Base-by-base conservation (phyloP, 2,888 invertebrate genomes). In the Drosophila pseudotalamancana region DNA sequence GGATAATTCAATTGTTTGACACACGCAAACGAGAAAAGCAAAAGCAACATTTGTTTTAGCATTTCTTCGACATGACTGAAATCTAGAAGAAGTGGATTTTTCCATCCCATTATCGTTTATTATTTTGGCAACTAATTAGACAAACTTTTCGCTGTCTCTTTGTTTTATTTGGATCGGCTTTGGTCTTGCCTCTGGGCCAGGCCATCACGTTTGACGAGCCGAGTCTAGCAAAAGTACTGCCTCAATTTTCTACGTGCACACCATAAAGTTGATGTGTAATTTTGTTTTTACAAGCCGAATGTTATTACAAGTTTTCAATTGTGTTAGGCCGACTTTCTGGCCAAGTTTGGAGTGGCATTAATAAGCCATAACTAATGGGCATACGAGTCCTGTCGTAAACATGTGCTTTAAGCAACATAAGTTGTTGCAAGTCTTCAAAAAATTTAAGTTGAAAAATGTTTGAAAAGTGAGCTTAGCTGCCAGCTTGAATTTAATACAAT, bases 261-360 rank as follows among this genome's bases (percentile, higher is more conserved):
- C 74, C 81, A 81, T 80, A 77, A 86, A 81, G 61, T 84, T 87
- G 61, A 70, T 77, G 67, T 80, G 74, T 83, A 81, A 81, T 87
- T 81, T 70, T 65, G 76, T 66, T 85, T 72, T 81, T 82, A 66
- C 72, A 77, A 70, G 73, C 49, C 61, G 60, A 81, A 83, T 87
- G 76, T 66, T 66, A 87, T 87, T 83, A 85, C 65, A 85, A 82
- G 76, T 85, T 87, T 83, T 69, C 84, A 82, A 82, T 84, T 87
- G 76, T 76, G 57, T 83, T 83, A 81, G 67, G 54, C 62, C 27
- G 54, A 73, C 48, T 72, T 69, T 64, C 40, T 32, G 50, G 11
- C 39, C 18, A 53, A 50, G 37, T 67, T 55, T 53, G 50, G 37
- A 59, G 48, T 61, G 35, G 72, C 69, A 69, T 87, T 72, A 83